phyloP scores from a whole-genome alignment of 2,888 invertebrate genomes.

The Vesta saturnalis region DNA sequence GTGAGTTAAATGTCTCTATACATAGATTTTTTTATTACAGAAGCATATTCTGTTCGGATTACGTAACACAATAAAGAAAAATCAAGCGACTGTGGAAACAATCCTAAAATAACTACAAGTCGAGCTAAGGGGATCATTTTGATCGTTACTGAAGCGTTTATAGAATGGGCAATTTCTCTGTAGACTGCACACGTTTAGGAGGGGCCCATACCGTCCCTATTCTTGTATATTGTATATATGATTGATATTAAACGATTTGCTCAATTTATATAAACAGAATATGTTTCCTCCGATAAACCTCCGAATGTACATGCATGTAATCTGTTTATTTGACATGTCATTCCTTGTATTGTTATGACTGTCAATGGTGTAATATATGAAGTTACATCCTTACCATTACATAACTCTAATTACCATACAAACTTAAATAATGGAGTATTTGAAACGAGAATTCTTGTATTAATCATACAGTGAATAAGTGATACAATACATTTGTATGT shows the following conservation, averaged over 20 bases:
- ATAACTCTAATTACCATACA: too few species aligned
- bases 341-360: not conserved
- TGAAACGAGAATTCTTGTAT: too few species aligned
- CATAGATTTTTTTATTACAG: too few species aligned
- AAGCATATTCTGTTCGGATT: too few species aligned
- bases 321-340: not conserved
- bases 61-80: slow-evolving; percentile 11
- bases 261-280: slow-evolving; percentile 10
- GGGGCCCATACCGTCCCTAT: slow-evolving; percentile 41
- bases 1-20: too few species aligned
- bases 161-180: slow-evolving; percentile 59
- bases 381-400: too few species aligned
- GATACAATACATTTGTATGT: too few species aligned
- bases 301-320: not conserved
- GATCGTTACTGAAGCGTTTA: slow-evolving; percentile 58
- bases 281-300: not conserved
- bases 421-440: too few species aligned
- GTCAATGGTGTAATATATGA: too few species aligned
- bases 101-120: slow-evolving; percentile 29
- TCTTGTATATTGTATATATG: slow-evolving; percentile 5
- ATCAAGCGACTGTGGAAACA: slow-evolving; percentile 27
- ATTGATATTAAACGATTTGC: slow-evolving; percentile 13
- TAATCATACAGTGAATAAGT: too few species aligned
- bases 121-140: slow-evolving; percentile 50
- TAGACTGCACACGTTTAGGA: slow-evolving; percentile 54